phyloP scores from a whole-genome alignment of 2,797 vertebrate genomes.

The Galago senegalensis region DNA sequence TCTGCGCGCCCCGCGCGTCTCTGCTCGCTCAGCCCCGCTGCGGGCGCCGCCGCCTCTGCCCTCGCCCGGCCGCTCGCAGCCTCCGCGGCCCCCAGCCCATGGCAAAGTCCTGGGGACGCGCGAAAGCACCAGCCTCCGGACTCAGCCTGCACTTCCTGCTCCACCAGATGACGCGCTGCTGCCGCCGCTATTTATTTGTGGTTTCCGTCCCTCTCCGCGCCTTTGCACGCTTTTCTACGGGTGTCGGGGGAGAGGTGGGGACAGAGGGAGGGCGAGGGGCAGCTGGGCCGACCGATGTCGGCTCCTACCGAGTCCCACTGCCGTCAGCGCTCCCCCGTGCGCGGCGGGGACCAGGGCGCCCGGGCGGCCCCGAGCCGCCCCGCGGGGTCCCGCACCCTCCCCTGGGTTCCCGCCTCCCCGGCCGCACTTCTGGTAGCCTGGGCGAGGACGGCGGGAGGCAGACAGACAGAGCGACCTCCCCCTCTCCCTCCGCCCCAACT shows the following conservation, averaged over 20 bases:
- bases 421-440: conserved; percentile 73
- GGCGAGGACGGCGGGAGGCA: conserved; percentile 72
- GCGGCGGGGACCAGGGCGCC: conserved; percentile 37
- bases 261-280: conserved; percentile 64
- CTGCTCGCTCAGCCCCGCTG: conserved; percentile 87
- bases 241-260: conserved; percentile 64
- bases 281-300: conserved; percentile 61
- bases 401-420: conserved; percentile 47
- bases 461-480: conserved; percentile 84
- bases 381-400: conserved; percentile 52
- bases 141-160: conserved; percentile 87
- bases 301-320: neutral
- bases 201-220: conserved; percentile 78
- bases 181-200: conserved; percentile 84
- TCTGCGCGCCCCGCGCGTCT: conserved; percentile 87
- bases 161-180: conserved; percentile 85
- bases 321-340: conserved; percentile 50
- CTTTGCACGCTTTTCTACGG: conserved; percentile 66
- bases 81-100: conserved; percentile 85
- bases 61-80: conserved; percentile 73
- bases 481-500: conserved; percentile 80
- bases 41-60: conserved; percentile 75
- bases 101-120: conserved; percentile 83
- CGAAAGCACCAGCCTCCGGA: conserved; percentile 80
- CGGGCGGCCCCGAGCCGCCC: conserved; percentile 79